Evolutionary conservation across 2,113 vertebrate genomes (phyloP).

Genomic region (Talpa occidentalis): DNA sequence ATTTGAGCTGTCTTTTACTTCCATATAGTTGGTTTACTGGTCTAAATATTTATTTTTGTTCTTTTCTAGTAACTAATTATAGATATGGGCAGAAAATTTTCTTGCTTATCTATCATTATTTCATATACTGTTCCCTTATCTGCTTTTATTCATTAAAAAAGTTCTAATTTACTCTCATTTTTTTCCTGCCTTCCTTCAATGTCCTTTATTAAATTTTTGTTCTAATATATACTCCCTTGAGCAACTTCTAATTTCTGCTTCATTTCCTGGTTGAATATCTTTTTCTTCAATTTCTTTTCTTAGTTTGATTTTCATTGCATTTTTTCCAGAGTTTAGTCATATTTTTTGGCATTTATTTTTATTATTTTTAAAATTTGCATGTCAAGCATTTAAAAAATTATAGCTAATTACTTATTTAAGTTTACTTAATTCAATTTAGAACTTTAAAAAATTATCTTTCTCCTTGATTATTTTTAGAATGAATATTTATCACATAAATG

Average conservation of each 20-base stretch:
- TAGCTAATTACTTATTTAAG: background rate
- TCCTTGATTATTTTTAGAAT: background rate
- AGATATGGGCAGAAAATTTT: background rate
- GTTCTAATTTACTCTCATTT: background rate
- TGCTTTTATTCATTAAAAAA: background rate
- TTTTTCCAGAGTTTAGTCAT: background rate
- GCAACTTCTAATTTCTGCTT: background rate
- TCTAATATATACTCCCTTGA: background rate
- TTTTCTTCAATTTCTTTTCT: background rate
- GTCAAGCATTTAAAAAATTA: background rate
- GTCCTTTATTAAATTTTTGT: background rate
- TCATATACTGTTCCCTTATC: background rate
- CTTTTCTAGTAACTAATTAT: background rate
- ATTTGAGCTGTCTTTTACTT: background rate
- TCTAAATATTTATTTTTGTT: background rate
- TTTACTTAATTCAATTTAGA: background rate
- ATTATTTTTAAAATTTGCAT: background rate
- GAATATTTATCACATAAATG: background rate
- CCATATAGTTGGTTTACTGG: background rate
- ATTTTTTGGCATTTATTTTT: background rate
- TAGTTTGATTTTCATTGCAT: background rate
- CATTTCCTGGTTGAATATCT: background rate
- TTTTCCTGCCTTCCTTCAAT: background rate
- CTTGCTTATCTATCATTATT: background rate
- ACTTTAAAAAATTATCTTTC: background rate